Base-by-base conservation (phyloP, 2,888 invertebrate species). In the Hemistola chrysoprasaria region DNA sequence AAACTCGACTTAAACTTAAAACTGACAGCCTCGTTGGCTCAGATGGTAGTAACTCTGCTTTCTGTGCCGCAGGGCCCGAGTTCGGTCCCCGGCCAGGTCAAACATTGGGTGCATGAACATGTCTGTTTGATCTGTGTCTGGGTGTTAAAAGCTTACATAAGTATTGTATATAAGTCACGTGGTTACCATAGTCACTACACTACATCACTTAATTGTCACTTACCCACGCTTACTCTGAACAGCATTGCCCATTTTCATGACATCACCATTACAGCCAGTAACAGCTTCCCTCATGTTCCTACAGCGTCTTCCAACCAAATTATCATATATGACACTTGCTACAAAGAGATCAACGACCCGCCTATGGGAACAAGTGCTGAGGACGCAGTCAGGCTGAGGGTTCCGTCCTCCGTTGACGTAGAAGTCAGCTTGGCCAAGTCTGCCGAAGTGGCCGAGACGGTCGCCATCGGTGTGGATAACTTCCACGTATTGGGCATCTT, bases 331-430 rank as follows among this genome's bases (percentile, higher is more conserved):
- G 6, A 82, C 57, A 38, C 59, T 73, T 3, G 81, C 60, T 0
- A 80, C 78, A 40, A 78, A 76, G 0, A 78, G 44, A 8, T 74
- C 56, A 7, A 2, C 82, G 66, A 11, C 71, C 46, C 77, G 68
- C 7, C 65, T 55, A 41, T 80, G 80, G 1, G 78, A 79, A 43
- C 79, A 80, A 3, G 65, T 64, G 38, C 62, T 68, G 2, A 56
- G 1, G 39, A 40, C 30, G 40, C 79, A 80, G 1, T 78, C 79
- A 9, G 80, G 79, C 42, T 78, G 78, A 6, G 57, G 58, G 38
- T 68, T 64, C 27, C 53, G 65, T 11, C 78, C 80, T 7, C 78
- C 77, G 26, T 80, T 81, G 3, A 73, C 72, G 49, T 77, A 81
- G 49, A 80, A 78, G 48, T 80, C 70, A 11, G 51, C 57, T 28